phyloP scores from a whole-genome alignment of 2,888 invertebrate species.

The Monochamus alternatus region DNA sequence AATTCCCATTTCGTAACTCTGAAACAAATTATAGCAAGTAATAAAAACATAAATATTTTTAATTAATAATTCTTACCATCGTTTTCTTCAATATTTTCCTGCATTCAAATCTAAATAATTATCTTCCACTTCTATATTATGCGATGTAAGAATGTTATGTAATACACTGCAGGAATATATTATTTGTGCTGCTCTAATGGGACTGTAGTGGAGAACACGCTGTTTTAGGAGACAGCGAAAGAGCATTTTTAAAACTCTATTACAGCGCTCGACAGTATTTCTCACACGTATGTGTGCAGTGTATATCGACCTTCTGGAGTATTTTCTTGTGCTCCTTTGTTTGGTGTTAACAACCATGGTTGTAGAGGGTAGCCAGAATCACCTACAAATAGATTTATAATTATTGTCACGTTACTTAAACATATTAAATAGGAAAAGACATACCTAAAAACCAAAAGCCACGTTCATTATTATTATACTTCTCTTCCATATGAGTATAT shows the following conservation, averaged over 20 bases:
- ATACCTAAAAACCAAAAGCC: too few relatives aligned
- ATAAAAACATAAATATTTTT: neutral
- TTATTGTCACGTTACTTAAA: constrained; percentile 41
- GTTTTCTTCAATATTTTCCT: neutral
- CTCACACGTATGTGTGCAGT: constrained; percentile 40
- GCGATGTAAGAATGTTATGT: neutral
- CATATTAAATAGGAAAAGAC: neutral
- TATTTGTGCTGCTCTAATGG: constrained; percentile 16
- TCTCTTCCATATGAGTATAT: too few relatives aligned
- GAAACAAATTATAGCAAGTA: neutral
- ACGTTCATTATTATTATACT: too few relatives aligned
- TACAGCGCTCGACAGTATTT: too few relatives aligned
- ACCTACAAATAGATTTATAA: too few relatives aligned
- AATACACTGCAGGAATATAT: constrained; percentile 6
- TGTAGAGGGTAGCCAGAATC: too few relatives aligned
- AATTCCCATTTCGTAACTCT: constrained; percentile 10
- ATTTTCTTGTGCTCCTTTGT: constrained; percentile 33
- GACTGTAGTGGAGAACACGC: too few relatives aligned
- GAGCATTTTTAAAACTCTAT: constrained; percentile 41
- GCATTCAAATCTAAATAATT: constrained; percentile 7
- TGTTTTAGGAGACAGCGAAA: constrained; percentile 46
- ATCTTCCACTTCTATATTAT: constrained; percentile 15
- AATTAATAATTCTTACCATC: neutral
- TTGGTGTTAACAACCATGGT: too few relatives aligned
- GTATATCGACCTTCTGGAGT: constrained; percentile 41